A percentile compares a stretch with the other conserved stretches of the same genome.
These are phyloP conservation scores for Lepidocyrtoides sp. DNA, from an alignment of 2,888 invertebrate genomes.

Conservation along the genomic window DNA sequence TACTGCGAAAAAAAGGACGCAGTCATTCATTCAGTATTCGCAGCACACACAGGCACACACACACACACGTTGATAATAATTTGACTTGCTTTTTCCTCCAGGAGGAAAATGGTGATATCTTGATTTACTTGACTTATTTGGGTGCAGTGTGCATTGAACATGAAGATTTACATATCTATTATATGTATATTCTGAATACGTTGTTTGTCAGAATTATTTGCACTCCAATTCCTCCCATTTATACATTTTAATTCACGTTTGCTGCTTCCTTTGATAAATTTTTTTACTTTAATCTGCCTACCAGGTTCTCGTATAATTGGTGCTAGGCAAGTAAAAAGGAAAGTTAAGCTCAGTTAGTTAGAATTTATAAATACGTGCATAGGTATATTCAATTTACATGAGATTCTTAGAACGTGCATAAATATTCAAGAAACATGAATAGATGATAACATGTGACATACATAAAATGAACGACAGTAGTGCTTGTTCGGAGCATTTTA, in stretches of 20 bases:
- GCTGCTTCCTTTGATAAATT: slow-evolving; percentile 1
- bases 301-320: slow-evolving; percentile 8
- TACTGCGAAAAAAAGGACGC: neutral
- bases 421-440: too few species aligned
- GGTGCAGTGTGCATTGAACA: neutral
- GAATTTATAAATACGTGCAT: neutral
- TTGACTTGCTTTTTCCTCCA: neutral
- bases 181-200: neutral
- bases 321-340: neutral
- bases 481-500: too few species aligned
- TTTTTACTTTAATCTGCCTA: neutral
- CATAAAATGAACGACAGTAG: too few species aligned
- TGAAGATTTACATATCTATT: neutral
- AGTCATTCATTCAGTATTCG: neutral
- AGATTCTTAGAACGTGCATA: neutral
- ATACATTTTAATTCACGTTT: slow-evolving; percentile 17
- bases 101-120: neutral
- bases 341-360: neutral
- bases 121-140: slow-evolving; percentile 23
- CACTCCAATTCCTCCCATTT: slow-evolving; percentile 37
- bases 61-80: slow-evolving; percentile 27
- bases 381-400: neutral
- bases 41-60: neutral
- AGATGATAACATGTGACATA: too few species aligned
- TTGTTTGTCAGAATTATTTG: slow-evolving; percentile 14